These are phyloP conservation scores for Botia kubotai DNA, from an alignment of 2,797 vertebrate genomes.

Conservation along the genomic window DNA sequence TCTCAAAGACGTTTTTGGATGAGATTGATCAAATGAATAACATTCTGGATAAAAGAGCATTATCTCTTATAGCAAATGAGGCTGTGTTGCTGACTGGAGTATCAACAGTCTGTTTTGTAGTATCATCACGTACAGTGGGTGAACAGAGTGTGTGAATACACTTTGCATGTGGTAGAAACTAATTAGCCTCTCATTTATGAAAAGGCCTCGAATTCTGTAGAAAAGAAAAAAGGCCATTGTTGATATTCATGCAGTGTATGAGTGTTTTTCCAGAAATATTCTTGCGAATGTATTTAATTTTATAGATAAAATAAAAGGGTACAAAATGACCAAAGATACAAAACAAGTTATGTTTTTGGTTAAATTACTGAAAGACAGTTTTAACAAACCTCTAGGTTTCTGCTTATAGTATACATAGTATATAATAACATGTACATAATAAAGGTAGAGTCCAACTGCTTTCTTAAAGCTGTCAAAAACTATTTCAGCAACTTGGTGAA, in stretches of 20 bases:
- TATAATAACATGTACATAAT: neutral
- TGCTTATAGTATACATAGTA: neutral
- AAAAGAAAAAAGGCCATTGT: slow-evolving; percentile 18
- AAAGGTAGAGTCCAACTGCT: neutral
- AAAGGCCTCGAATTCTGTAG: slow-evolving; percentile 13
- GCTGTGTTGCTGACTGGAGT: slow-evolving; percentile 4
- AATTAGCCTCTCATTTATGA: slow-evolving; percentile 32
- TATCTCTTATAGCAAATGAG: slow-evolving; percentile 5
- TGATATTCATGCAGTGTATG: neutral
- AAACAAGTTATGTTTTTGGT: too few relatives aligned
- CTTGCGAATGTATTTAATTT: slow-evolving; percentile 2
- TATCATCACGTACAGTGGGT: slow-evolving; percentile 6
- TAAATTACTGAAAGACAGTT: neutral
- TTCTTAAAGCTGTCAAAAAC: neutral
- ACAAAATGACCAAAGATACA: neutral
- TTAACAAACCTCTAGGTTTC: neutral
- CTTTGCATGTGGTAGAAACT: slow-evolving; percentile 30
- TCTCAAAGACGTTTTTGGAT: slow-evolving; percentile 27
- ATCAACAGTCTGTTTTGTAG: slow-evolving; percentile 20
- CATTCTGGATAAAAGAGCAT: slow-evolving; percentile 32
- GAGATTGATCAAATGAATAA: slow-evolving; percentile 32
- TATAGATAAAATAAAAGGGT: slow-evolving; percentile 12
- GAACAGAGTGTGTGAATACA: slow-evolving; percentile 23
- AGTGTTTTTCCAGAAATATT: neutral
- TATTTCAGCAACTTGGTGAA: neutral